Evolutionary conservation across 2,797 vertebrate species (phyloP).

Genomic region (Coilia nasus): DNA sequence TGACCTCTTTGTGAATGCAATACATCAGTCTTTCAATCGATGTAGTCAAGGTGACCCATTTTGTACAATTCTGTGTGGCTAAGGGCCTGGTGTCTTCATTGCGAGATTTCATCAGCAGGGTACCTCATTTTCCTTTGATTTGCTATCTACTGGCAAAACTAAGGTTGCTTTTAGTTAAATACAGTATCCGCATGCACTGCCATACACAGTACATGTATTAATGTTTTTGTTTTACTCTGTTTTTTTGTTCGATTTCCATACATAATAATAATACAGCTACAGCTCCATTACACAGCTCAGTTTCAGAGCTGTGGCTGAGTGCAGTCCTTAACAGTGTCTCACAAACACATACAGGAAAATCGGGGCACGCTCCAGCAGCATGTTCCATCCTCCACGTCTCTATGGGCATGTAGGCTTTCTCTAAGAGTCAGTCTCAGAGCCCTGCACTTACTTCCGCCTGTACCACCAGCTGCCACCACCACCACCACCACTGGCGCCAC

Average conservation of each 20-base stretch:
- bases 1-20: not conserved
- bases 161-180: too few species aligned
- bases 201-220: too few species aligned
- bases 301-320: not conserved
- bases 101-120: not conserved
- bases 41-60: not conserved
- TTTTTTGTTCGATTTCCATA: too few species aligned
- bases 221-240: too few species aligned
- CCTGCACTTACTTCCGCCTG: constrained; percentile 10
- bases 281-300: too few species aligned
- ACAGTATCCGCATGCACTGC: too few species aligned
- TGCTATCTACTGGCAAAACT: not conserved
- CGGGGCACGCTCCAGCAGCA: not conserved
- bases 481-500: not conserved
- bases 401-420: not conserved
- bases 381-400: not conserved
- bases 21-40: not conserved
- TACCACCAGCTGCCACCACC: not conserved
- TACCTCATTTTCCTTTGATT: not conserved
- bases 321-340: constrained; percentile 35
- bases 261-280: too few species aligned
- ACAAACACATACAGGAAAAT: not conserved
- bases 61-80: not conserved
- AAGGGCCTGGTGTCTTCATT: not conserved
- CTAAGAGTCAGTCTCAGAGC: not conserved